Percentiles rank a stretch among this genome's conserved stretches.
phyloP scores from a whole-genome alignment of 2,113 vertebrate genomes.

The Mormyrus iriodes region DNA sequence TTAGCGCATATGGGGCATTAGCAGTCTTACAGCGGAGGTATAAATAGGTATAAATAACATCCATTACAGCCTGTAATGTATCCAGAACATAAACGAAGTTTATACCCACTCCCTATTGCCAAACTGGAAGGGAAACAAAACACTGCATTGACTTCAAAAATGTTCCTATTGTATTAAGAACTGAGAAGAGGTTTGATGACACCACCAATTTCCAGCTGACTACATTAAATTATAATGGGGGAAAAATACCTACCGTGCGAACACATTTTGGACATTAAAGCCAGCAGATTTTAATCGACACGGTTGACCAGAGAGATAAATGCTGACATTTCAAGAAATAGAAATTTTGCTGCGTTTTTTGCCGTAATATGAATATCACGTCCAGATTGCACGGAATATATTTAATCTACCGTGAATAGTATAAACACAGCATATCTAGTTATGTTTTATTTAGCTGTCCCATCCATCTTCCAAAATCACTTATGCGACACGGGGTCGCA shows the following conservation, averaged over 20 bases:
- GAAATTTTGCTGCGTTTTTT: not conserved
- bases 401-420: not conserved
- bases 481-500: not conserved
- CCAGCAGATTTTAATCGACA: not conserved
- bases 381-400: not conserved
- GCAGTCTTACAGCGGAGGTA: not conserved
- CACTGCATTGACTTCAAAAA: not conserved
- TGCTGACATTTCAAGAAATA: not conserved
- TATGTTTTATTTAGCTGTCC: not conserved
- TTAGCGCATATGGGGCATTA: not conserved
- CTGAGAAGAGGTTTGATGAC: not conserved
- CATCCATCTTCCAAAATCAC: not conserved
- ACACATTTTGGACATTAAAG: not conserved
- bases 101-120: not conserved
- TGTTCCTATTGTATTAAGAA: not conserved
- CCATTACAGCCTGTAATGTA: not conserved
- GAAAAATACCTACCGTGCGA: not conserved
- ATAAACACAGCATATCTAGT: not conserved
- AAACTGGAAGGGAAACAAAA: not conserved
- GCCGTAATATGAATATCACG: not conserved
- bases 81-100: not conserved
- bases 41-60: not conserved
- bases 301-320: not conserved
- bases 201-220: not conserved
- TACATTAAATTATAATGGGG: not conserved